Percentiles rank a stretch among this genome's conserved stretches.
Evolutionary conservation across 2,888 invertebrate genomes (phyloP).

Genomic region (Drosophila prolongata): DNA sequence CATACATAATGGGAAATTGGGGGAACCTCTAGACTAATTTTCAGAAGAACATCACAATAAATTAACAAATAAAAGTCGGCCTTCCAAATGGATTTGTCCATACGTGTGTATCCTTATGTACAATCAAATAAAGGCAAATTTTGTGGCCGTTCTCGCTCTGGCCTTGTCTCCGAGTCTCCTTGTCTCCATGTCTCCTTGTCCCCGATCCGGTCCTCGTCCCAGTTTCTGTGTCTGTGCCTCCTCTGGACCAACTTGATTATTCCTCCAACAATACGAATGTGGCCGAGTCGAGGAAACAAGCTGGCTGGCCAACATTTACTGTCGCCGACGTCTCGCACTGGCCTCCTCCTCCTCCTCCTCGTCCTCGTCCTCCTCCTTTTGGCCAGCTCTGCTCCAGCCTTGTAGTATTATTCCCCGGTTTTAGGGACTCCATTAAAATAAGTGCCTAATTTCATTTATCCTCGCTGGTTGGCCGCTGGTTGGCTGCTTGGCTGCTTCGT

Average conservation of each 20-base stretch:
- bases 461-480: conserved; percentile 14
- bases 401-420: conserved; percentile 23
- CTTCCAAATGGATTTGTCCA: conserved; percentile 63
- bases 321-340: conserved; percentile 26
- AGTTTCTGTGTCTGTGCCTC: neutral
- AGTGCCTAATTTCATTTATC: conserved; percentile 71
- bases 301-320: conserved; percentile 47
- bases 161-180: conserved; percentile 1
- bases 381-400: too few species aligned
- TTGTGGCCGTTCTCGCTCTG: conserved; percentile 2
- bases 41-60: conserved; percentile 76
- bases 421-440: conserved; percentile 75
- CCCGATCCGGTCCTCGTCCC: neutral
- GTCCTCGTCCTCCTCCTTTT: neutral
- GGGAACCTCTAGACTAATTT: conserved; percentile 70
- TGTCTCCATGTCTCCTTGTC: neutral
- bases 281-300: conserved; percentile 12
- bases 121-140: conserved; percentile 73
- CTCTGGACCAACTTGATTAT: conserved; percentile 37
- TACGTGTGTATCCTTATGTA: conserved; percentile 24
- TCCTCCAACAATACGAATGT: conserved; percentile 53
- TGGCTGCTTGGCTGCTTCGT: neutral
- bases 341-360: neutral
- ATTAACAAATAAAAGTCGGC: conserved; percentile 76
- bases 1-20: conserved; percentile 72